Base-by-base conservation (phyloP, 64 coral and sea anemone species). In the Stylophora pistillata region DNA sequence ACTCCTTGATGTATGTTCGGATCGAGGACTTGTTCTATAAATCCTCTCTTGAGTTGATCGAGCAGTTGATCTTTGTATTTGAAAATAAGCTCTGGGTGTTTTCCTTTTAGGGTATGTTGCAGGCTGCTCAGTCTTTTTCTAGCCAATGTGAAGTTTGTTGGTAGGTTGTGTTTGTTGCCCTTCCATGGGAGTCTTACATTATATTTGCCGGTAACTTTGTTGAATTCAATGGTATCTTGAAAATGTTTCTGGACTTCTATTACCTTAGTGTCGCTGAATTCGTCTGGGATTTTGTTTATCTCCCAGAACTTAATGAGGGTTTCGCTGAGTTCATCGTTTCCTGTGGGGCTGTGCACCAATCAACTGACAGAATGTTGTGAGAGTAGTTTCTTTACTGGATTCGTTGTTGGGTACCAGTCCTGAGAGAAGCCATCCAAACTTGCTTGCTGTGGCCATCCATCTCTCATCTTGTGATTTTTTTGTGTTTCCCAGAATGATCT, bases 341-440 rank as follows among this genome's bases (percentile, higher is more conserved):
- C n/a, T n/a, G n/a, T n/a, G n/a, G n/a, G n/a, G n/a, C n/a, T n/a
- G n/a, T n/a, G n/a, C n/a, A n/a, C n/a, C n/a, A n/a, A n/a, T n/a
- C n/a, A n/a, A n/a, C n/a, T n/a, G n/a, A n/a, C n/a, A n/a, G n/a
- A n/a, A n/a, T 37, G 32, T 23, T 47, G 10, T 84, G 52, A 74
- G 27, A 62, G 63, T 82, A 55, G 64, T 71, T 55, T 57, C 54
- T 64, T 9, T 58, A 23, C 21, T 71, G 73, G 30, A 64, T 81
- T 81, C 23, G 88, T 23, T 15, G 14, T 32, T 79, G 30, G 86
- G 86, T 32, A 74, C 32, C 69, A 82, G 90, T 33, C 90, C 74
- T 15, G 90, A 86, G 13, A 92, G 83, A 30, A 92, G 34, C 74
- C 90, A 86, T 66, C 90, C 82, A 59, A 78, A 92, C 71, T 86